Percentiles rank a stretch among this genome's conserved stretches.
phyloP scores from a whole-genome alignment of 2,113 vertebrate species.

The Pachycephala philippinensis region DNA sequence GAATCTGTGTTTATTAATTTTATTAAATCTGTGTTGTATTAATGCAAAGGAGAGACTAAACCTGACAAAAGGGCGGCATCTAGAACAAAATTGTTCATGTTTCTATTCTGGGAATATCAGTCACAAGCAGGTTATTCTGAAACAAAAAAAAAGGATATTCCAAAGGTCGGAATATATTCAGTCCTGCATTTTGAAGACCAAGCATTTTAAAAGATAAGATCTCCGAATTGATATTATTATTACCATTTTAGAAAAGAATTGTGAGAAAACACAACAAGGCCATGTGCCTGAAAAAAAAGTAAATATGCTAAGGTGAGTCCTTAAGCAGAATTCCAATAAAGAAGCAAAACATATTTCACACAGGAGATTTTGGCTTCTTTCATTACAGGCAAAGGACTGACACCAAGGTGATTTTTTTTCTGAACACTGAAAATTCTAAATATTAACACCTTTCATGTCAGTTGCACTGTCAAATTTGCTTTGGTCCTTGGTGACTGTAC shows the following conservation, averaged over 20 bases:
- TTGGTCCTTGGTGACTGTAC: neutral
- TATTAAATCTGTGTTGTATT: no score
- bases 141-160: neutral
- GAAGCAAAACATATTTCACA: neutral
- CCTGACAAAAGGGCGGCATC: neutral
- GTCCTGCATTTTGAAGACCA: neutral
- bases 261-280: neutral
- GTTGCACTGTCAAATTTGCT: neutral
- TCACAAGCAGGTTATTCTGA: neutral
- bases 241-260: neutral
- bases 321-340: neutral
- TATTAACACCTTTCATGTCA: neutral
- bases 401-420: neutral
- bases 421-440: neutral
- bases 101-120: neutral
- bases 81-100: neutral
- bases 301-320: neutral
- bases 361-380: neutral
- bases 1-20: neutral
- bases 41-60: neutral
- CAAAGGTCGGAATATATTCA: neutral
- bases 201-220: neutral
- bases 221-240: neutral
- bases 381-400: neutral
- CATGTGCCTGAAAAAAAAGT: neutral